These are phyloP conservation scores for Athalia rosae DNA, from an alignment of 2,888 invertebrate species.

Conservation along the genomic window DNA sequence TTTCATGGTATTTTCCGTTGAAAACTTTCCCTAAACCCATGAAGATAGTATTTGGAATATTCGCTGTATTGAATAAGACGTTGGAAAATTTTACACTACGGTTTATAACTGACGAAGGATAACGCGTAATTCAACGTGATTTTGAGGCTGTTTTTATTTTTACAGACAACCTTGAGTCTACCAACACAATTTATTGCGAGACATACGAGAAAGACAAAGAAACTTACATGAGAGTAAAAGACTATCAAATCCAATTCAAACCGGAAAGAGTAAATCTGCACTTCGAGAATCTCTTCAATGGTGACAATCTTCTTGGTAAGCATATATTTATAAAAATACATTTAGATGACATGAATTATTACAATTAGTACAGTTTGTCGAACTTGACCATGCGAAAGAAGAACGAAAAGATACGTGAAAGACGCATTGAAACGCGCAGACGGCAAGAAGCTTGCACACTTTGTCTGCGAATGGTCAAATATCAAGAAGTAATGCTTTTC, in stretches of 20 bases:
- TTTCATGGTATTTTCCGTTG: conserved; percentile 13
- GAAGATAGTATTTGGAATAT: neutral
- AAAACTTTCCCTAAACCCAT: neutral
- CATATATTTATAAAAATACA: neutral
- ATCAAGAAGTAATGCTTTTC: neutral
- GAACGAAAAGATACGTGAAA: neutral
- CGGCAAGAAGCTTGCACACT: neutral
- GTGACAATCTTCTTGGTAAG: conserved; percentile 77
- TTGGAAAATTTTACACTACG: no score
- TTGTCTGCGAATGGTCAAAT: neutral
- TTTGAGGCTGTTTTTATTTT: neutral
- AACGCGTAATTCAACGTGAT: neutral
- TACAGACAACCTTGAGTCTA: conserved; percentile 79
- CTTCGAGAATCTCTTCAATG: conserved; percentile 82
- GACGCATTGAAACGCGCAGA: neutral
- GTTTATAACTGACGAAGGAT: no score
- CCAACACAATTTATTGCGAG: conserved; percentile 80
- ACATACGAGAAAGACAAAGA: conserved; percentile 78
- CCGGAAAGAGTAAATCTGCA: conserved; percentile 78
- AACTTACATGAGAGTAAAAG: conserved; percentile 79
- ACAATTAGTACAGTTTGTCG: neutral
- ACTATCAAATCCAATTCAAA: conserved; percentile 79
- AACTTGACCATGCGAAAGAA: neutral
- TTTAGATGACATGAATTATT: neutral
- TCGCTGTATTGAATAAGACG: no score